These are phyloP conservation scores for Ictalurus furcatus DNA, from an alignment of 2,113 vertebrate genomes.

Conservation along the genomic window DNA sequence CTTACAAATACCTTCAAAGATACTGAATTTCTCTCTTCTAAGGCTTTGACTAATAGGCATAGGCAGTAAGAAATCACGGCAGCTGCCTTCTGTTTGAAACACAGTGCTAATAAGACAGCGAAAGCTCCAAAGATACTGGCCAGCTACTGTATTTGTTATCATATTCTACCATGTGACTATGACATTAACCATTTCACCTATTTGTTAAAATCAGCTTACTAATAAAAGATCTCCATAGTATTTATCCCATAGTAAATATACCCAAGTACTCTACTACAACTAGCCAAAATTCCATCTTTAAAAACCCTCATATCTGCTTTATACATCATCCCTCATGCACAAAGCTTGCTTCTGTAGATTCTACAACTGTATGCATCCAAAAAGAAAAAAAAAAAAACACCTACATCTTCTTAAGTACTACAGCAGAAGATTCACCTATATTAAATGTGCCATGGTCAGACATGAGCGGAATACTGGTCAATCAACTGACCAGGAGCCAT, in stretches of 20 bases:
- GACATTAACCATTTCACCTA: neutral
- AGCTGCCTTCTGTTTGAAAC: neutral
- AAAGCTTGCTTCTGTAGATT: neutral
- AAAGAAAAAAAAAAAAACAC: no score
- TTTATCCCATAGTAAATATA: neutral
- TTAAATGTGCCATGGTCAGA: neutral
- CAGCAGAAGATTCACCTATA: neutral
- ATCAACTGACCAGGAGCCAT: neutral
- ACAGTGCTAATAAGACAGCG: neutral
- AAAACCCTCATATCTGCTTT: neutral
- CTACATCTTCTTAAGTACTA: neutral
- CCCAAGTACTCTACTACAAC: neutral
- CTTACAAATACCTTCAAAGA: neutral
- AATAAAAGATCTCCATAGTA: neutral
- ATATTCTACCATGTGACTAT: neutral
- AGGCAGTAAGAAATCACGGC: neutral
- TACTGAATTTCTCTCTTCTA: neutral
- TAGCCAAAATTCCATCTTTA: neutral
- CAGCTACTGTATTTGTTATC: neutral
- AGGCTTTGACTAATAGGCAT: neutral
- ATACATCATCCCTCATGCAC: neutral
- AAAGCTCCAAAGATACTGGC: neutral
- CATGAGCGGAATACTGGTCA: neutral
- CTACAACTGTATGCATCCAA: neutral
- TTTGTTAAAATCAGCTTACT: neutral